A percentile compares a stretch with the other conserved stretches of the same genome.
Conservation (phyloP, 2,797 vertebrate genomes). For the Amniataba percoides region DNA sequence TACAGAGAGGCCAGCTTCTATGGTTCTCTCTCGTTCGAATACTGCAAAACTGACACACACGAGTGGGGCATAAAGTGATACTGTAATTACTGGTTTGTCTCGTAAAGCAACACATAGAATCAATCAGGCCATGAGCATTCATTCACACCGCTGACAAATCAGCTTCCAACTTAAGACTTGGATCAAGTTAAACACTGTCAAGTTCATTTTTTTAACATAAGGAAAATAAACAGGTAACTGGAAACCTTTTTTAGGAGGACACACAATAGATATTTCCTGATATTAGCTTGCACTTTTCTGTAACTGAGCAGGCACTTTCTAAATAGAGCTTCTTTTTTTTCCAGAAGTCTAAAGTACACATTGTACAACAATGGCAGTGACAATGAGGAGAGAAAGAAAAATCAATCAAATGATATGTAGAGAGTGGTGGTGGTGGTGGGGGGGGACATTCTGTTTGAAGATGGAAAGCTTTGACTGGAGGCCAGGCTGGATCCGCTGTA, state of each 20-base stretch:
- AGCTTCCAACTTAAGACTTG: conserved; percentile 66
- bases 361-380: conserved; percentile 81
- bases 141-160: conserved; percentile 78
- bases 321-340: conserved; percentile 82
- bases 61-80: conserved; percentile 69
- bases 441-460: conserved; percentile 73
- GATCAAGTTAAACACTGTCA: conserved; percentile 73
- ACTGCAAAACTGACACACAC: conserved; percentile 72
- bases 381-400: conserved; percentile 65
- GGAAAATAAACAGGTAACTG: conserved; percentile 79
- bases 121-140: conserved; percentile 75
- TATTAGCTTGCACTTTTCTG: conserved; percentile 84
- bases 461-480: conserved; percentile 80
- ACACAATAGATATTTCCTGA: conserved; percentile 85
- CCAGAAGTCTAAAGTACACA: conserved; percentile 80
- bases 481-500: conserved; percentile 74
- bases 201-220: conserved; percentile 77
- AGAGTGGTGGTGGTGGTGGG: conserved; percentile 17
- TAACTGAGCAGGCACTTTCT: conserved; percentile 91
- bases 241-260: conserved; percentile 72
- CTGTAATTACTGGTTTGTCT: conserved; percentile 69
- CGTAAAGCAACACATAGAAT: conserved; percentile 67
- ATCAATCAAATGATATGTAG: conserved; percentile 68
- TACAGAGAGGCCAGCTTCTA: conserved; percentile 56
- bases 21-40: conserved; percentile 60